Conservation (phyloP, 1,140 invertebrate species). For the Diachasma alloeum region DNA sequence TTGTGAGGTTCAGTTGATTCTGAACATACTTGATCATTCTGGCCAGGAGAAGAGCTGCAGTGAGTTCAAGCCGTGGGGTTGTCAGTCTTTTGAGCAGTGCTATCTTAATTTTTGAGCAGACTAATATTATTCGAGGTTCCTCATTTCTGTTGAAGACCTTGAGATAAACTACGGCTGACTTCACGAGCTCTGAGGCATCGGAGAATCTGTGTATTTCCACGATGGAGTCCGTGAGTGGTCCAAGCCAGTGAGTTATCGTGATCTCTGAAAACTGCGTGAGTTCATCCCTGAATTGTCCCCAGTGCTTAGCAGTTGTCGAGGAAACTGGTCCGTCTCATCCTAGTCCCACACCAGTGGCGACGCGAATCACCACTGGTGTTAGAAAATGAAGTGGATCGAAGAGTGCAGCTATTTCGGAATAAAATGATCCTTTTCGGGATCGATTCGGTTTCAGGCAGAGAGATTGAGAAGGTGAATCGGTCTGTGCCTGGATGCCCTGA, state of each 20-base stretch:
- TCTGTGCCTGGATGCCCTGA: too few species aligned
- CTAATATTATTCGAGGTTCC: not conserved
- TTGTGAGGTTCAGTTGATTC: not conserved
- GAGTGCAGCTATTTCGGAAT: constrained; percentile 18
- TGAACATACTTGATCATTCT: not conserved
- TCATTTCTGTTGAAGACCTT: not conserved
- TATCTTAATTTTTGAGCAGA: constrained; percentile 13
- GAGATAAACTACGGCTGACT: constrained; percentile 34
- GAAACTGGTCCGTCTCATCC: constrained; percentile 31
- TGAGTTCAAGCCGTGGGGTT: constrained; percentile 13
- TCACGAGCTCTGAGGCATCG: constrained; percentile 36
- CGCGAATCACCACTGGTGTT: constrained; percentile 21
- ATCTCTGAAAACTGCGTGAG: constrained; percentile 21
- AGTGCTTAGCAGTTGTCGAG: not conserved
- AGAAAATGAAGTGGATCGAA: constrained; percentile 30
- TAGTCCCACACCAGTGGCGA: constrained; percentile 25
- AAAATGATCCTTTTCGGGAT: constrained; percentile 2
- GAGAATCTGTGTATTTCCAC: constrained; percentile 40
- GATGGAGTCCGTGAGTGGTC: not conserved
- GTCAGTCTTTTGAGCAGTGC: constrained; percentile 16
- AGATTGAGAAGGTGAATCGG: too few species aligned
- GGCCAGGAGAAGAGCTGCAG: not conserved
- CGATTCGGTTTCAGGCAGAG: too few species aligned
- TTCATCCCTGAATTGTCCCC: constrained; percentile 15
- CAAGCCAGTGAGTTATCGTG: constrained; percentile 28